Conservation (phyloP, 1,140 invertebrate species). For the Monochamus saltuarius region DNA sequence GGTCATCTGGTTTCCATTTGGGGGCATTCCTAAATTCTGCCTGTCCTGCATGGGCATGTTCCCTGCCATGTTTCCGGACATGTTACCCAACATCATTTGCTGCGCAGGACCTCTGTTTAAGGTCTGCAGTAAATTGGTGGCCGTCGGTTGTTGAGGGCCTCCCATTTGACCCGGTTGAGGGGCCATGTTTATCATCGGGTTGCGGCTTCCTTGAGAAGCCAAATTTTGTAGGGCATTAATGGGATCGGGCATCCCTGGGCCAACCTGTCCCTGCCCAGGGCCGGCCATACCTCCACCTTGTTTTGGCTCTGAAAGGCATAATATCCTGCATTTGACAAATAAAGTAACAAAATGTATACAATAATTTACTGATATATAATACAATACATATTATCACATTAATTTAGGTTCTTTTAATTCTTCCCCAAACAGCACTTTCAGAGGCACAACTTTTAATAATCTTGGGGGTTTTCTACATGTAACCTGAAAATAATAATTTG, state of each 20-base stretch:
- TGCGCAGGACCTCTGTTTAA: conserved; percentile 62
- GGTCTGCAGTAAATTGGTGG: conserved; percentile 61
- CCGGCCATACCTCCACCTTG: conserved; percentile 32
- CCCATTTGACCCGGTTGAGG: conserved; percentile 60
- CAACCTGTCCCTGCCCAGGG: conserved; percentile 49
- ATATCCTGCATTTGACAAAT: background rate
- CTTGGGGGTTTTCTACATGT: background rate
- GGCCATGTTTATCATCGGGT: conserved; percentile 51
- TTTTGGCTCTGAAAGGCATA: conserved; percentile 8
- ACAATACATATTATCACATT: too few species aligned
- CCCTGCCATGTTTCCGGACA: conserved; percentile 28
- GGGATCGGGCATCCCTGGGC: conserved; percentile 67
- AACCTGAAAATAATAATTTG: too few species aligned
- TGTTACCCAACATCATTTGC: conserved; percentile 54
- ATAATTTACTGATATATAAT: background rate
- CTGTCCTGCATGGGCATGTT: conserved; percentile 13
- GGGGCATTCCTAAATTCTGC: conserved; percentile 48
- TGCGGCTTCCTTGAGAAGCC: conserved; percentile 67
- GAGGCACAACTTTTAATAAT: background rate
- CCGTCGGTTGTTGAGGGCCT: conserved; percentile 55
- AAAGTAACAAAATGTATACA: background rate
- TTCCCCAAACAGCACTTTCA: background rate
- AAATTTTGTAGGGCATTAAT: conserved; percentile 85
- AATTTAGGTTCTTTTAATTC: too few species aligned
- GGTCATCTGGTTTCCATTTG: conserved; percentile 44